Conservation (phyloP, 2,113 vertebrate species). For the Proterorhinus semilunaris region DNA sequence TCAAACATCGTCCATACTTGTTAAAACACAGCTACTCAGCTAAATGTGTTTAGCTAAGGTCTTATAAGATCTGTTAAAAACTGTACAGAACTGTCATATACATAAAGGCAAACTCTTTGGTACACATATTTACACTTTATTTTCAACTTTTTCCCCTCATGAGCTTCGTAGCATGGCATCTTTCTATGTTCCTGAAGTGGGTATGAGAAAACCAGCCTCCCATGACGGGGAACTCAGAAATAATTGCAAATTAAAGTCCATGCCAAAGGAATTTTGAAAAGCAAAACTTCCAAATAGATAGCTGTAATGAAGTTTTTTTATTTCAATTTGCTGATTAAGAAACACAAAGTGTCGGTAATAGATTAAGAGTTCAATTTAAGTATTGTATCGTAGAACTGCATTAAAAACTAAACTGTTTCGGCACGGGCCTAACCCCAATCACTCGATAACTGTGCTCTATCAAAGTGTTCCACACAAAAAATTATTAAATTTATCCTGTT, state of each 20-base stretch:
- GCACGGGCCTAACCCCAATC: not conserved
- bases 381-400: not conserved
- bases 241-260: conserved; percentile 14
- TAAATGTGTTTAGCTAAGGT: conserved; percentile 78
- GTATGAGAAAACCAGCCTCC: conserved; percentile 67
- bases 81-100: conserved; percentile 84
- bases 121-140: conserved; percentile 79
- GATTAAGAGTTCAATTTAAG: not conserved
- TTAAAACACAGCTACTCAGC: conserved; percentile 79
- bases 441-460: not conserved
- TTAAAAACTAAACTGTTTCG: not conserved
- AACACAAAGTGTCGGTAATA: not conserved
- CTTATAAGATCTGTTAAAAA: conserved; percentile 81
- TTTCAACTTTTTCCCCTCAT: conserved; percentile 47
- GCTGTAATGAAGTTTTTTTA: not conserved
- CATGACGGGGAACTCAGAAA: conserved; percentile 42
- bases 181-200: conserved; percentile 60
- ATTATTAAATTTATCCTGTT: not conserved
- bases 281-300: not conserved
- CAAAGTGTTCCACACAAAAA: not conserved
- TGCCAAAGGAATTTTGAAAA: not conserved
- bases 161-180: conserved; percentile 51
- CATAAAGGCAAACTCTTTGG: conserved; percentile 84
- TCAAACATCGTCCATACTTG: conserved; percentile 72
- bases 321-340: not conserved